phyloP scores from a whole-genome alignment of 2,797 vertebrate species.

The Leptatherina wallacei region DNA sequence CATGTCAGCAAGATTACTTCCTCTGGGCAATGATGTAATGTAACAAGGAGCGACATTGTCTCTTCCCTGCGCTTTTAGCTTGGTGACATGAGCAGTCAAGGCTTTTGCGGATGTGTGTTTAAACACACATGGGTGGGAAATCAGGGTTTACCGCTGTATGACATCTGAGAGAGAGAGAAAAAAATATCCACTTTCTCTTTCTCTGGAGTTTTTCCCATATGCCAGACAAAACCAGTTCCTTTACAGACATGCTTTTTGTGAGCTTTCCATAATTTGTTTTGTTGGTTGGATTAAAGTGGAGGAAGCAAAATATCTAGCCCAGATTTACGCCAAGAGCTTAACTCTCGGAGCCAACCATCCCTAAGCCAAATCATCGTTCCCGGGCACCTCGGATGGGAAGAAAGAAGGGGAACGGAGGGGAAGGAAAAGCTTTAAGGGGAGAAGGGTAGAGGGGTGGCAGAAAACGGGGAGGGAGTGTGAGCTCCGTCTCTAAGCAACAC shows the following conservation, averaged over 20 bases:
- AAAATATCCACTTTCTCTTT: conserved; percentile 11
- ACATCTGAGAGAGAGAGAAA: conserved; percentile 17
- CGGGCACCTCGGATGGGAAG: conserved; percentile 34
- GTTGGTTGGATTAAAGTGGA: conserved; percentile 58
- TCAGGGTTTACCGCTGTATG: conserved; percentile 20
- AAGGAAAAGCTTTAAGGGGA: conserved; percentile 28
- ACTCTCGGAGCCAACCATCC: conserved; percentile 39
- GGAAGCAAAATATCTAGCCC: conserved; percentile 52
- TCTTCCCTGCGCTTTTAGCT: conserved; percentile 41
- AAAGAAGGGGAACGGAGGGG: conserved; percentile 30
- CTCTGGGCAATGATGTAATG: conserved; percentile 56
- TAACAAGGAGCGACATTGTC: conserved; percentile 60
- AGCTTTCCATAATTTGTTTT: conserved; percentile 53
- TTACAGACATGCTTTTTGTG: conserved; percentile 37
- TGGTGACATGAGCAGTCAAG: conserved; percentile 58
- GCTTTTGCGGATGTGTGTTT: conserved; percentile 27
- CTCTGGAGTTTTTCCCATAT: conserved; percentile 29
- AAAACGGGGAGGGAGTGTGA: conserved; percentile 51
- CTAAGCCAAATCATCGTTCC: conserved; percentile 49
- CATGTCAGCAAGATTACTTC: conserved; percentile 64
- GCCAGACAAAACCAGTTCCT: conserved; percentile 17
- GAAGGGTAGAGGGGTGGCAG: conserved; percentile 12
- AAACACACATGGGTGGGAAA: not conserved
- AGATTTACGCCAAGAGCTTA: conserved; percentile 58
- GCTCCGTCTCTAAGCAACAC: conserved; percentile 68